Percentiles rank a stretch among this genome's conserved stretches.
phyloP scores from a whole-genome alignment of 2,113 vertebrate genomes.

The Bungarus multicinctus region DNA sequence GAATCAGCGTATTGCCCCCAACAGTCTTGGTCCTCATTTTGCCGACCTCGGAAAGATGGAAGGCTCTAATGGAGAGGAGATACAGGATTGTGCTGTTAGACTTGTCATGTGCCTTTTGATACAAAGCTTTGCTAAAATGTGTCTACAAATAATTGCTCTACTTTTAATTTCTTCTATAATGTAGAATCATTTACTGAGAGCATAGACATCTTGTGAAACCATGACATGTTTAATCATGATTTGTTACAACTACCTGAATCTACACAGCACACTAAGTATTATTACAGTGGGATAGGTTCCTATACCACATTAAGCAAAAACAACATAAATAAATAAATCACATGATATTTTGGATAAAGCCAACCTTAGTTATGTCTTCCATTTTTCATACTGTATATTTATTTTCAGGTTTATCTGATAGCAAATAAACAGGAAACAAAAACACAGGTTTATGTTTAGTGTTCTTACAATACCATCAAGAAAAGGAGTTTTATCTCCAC shows the following conservation, averaged over 20 bases:
- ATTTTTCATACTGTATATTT: conserved; percentile 11
- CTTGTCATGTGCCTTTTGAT: not conserved
- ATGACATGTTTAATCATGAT: not conserved
- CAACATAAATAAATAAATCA: not conserved
- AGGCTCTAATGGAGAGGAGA: too few species aligned
- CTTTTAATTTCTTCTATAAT: not conserved
- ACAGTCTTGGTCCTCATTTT: too few species aligned
- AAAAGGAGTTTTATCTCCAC: not conserved
- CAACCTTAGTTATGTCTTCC: not conserved
- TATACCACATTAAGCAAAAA: not conserved
- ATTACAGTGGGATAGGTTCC: not conserved
- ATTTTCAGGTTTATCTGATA: not conserved
- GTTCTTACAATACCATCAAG: not conserved
- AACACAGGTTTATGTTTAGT: not conserved
- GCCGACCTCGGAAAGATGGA: too few species aligned
- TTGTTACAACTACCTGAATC: not conserved
- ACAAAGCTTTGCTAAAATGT: not conserved
- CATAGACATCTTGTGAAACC: not conserved
- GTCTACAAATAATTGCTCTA: not conserved
- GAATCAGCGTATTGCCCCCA: too few species aligned
- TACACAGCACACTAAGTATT: not conserved
- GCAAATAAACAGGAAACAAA: not conserved
- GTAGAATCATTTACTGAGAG: not conserved
- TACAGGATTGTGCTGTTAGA: not conserved
- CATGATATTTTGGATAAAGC: not conserved